A percentile compares a stretch with the other conserved stretches of the same genome.
Conservation (phyloP, 2,797 vertebrate species). For the Acipenser transmontanus region DNA sequence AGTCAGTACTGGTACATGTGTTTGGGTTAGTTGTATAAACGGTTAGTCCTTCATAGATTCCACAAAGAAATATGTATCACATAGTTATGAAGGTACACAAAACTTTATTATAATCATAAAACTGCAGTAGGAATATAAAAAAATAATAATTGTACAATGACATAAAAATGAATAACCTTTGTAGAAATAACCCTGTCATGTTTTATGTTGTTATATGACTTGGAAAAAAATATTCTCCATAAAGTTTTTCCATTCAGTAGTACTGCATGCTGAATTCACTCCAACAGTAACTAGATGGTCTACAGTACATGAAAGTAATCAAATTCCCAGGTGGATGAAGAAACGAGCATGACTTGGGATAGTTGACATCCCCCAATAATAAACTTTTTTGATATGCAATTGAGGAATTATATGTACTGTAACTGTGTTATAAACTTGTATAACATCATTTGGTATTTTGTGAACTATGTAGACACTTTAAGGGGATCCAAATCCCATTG, state of each 20-base stretch:
- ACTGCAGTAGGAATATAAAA: no score
- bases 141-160: neutral
- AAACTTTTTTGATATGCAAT: no score
- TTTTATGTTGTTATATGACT: neutral
- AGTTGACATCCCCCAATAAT: no score
- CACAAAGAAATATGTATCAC: neutral
- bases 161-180: neutral
- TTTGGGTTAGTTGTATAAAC: neutral
- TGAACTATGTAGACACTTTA: no score
- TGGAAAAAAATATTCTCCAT: neutral
- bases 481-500: no score
- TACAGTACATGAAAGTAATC: no score
- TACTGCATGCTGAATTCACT: neutral
- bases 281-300: no score
- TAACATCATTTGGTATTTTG: no score
- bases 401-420: no score
- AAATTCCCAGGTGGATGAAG: no score
- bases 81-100: neutral
- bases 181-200: neutral
- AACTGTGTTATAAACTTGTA: no score
- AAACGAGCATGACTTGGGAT: no score
- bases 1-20: neutral
- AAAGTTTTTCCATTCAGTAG: neutral
- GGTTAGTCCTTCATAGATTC: slow-evolving; percentile 5
- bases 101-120: neutral